These are phyloP conservation scores for Hemicentrotus pulcherrimus DNA, from an alignment of 35 echinoderm and acorn worm species.

Conservation along the genomic window DNA sequence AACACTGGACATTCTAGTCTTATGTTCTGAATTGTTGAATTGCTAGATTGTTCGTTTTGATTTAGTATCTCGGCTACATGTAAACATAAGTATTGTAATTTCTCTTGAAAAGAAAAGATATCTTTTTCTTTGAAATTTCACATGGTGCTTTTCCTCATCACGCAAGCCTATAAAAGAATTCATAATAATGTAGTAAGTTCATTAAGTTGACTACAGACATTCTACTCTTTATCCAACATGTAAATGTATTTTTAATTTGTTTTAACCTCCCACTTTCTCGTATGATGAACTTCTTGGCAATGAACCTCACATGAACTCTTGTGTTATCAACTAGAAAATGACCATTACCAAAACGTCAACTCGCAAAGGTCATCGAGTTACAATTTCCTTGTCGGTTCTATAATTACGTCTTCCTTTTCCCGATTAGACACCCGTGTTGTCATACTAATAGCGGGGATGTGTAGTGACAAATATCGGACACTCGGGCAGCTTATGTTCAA, in stretches of 20 bases:
- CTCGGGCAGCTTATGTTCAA: background rate
- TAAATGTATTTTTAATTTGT: background rate
- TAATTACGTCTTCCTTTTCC: background rate
- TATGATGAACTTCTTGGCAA: background rate
- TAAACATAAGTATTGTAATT: too few relatives aligned
- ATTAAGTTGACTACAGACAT: background rate
- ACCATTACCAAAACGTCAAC: background rate
- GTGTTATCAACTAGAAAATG: constrained; percentile 2
- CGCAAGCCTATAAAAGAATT: too few relatives aligned
- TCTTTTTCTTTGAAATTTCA: too few relatives aligned
- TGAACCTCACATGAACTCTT: background rate
- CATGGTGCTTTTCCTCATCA: too few relatives aligned
- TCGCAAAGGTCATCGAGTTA: background rate
- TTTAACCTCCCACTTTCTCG: background rate
- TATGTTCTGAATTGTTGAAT: too few relatives aligned
- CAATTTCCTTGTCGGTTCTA: background rate
- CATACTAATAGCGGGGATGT: background rate
- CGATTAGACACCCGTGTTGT: background rate
- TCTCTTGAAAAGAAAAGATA: too few relatives aligned
- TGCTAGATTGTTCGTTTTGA: too few relatives aligned
- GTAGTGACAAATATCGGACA: background rate
- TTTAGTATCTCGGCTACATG: too few relatives aligned
- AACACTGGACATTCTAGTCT: too few relatives aligned
- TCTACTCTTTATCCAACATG: background rate
- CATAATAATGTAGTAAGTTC: too few relatives aligned